phyloP scores from a whole-genome alignment of 2,797 vertebrate species.

The Pipistrellus nathusii region DNA sequence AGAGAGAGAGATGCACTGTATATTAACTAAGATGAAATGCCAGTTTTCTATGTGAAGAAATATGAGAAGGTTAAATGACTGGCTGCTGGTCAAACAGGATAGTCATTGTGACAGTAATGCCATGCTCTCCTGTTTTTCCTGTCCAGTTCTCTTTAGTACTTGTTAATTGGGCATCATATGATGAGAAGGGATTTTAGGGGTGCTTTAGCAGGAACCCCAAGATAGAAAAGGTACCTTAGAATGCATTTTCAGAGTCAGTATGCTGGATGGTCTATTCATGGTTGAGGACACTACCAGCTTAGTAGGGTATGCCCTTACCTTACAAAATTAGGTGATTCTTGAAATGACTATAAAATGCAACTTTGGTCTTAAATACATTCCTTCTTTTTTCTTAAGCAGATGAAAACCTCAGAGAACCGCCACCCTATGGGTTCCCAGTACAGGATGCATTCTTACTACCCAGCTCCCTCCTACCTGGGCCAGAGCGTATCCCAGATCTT shows the following conservation, averaged over 20 bases:
- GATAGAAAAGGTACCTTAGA: not conserved
- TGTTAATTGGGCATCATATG: not conserved
- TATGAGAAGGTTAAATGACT: not conserved
- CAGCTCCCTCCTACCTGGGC: conserved; percentile 92
- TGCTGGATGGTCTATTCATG: not conserved
- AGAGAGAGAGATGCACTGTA: not conserved
- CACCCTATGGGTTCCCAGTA: conserved; percentile 93
- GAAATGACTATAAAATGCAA: not conserved
- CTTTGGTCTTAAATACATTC: conserved; percentile 50
- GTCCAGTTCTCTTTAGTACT: not conserved
- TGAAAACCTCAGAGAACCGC: conserved; percentile 91
- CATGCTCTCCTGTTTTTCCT: rapidly evolving
- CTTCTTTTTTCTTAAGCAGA: conserved; percentile 84
- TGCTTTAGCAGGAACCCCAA: not conserved
- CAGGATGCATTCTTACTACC: conserved; percentile 95
- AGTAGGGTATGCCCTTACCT: not conserved
- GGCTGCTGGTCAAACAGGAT: not conserved
- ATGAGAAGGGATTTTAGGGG: not conserved
- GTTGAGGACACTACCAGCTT: not conserved
- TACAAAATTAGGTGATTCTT: not conserved
- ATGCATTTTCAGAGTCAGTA: not conserved
- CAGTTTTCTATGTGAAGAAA: not conserved
- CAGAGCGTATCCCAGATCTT: conserved; percentile 92
- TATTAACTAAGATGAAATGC: not conserved
- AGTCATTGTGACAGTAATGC: not conserved